A percentile compares a stretch with the other conserved stretches of the same genome.
Conservation (phyloP, 1,140 invertebrate genomes). For the Trypoxylus dichotomus region DNA sequence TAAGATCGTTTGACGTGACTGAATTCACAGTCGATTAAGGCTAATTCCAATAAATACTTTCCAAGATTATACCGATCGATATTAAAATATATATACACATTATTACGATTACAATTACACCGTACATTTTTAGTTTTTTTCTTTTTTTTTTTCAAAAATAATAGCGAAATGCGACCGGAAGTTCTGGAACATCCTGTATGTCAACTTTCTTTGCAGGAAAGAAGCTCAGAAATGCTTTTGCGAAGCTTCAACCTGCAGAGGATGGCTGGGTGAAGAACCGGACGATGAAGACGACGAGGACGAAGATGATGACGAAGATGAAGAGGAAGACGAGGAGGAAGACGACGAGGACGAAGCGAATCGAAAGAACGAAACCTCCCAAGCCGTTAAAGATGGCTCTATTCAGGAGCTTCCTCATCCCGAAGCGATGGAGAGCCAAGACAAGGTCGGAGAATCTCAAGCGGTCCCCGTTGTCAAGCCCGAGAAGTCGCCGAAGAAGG, state of each 20-base stretch:
- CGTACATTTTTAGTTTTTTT: no score
- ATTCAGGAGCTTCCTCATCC: slow-evolving; percentile 39
- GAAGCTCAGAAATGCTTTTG: slow-evolving; percentile 95
- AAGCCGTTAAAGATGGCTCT: slow-evolving; percentile 44
- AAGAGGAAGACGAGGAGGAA: slow-evolving; percentile 52
- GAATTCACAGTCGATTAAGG: no score
- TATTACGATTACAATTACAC: no score
- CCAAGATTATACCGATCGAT: no score
- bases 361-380: slow-evolving; percentile 40
- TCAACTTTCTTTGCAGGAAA: slow-evolving; percentile 62
- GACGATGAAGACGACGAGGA: slow-evolving; percentile 66
- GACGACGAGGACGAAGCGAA: slow-evolving; percentile 37
- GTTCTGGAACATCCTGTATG: no score
- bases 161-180: no score
- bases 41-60: no score
- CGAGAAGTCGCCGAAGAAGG: slow-evolving; percentile 41
- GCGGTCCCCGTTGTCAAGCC: slow-evolving; percentile 16
- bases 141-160: no score
- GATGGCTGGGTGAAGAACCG: slow-evolving; percentile 89
- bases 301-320: slow-evolving; percentile 60
- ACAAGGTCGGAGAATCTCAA: neutral
- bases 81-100: no score
- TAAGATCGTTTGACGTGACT: no score
- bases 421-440: neutral
- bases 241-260: slow-evolving; percentile 81